Conservation (phyloP, 2,797 vertebrate genomes). For the Poecilia picta region DNA sequence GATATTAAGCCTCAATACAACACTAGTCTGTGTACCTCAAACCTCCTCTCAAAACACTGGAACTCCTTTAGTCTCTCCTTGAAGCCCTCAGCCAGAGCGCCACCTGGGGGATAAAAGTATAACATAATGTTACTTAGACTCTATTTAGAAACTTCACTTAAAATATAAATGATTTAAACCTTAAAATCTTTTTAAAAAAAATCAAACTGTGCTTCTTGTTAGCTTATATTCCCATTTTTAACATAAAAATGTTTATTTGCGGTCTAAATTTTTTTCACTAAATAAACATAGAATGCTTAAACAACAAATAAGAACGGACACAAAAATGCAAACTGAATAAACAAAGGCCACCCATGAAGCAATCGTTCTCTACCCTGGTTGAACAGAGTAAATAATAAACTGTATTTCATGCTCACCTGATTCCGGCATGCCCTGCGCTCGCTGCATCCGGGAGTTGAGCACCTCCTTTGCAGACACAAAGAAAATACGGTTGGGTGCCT, state of each 20-base stretch:
- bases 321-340: background rate
- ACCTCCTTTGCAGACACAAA: slow-evolving; percentile 98
- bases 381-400: background rate
- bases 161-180: background rate
- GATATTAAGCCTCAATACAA: background rate
- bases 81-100: slow-evolving; percentile 84
- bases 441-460: slow-evolving; percentile 94
- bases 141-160: background rate
- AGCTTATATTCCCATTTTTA: background rate
- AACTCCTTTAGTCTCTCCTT: slow-evolving; percentile 84
- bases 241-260: background rate
- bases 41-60: slow-evolving; percentile 82
- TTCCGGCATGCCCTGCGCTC: slow-evolving; percentile 97
- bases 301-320: background rate
- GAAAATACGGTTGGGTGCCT: slow-evolving; percentile 93
- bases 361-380: background rate
- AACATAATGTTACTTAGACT: background rate
- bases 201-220: background rate
- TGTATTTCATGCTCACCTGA: slow-evolving; percentile 77
- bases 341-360: too few relatives aligned
- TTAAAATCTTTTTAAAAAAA: too few relatives aligned
- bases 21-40: slow-evolving; percentile 78
- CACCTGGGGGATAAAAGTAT: slow-evolving; percentile 71
- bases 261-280: background rate
- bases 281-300: background rate